Evolutionary conservation across 64 coral and sea anemone genomes (phyloP), one percentile per base, ranked within the genome.

Genomic region (Porites lutea): DNA sequence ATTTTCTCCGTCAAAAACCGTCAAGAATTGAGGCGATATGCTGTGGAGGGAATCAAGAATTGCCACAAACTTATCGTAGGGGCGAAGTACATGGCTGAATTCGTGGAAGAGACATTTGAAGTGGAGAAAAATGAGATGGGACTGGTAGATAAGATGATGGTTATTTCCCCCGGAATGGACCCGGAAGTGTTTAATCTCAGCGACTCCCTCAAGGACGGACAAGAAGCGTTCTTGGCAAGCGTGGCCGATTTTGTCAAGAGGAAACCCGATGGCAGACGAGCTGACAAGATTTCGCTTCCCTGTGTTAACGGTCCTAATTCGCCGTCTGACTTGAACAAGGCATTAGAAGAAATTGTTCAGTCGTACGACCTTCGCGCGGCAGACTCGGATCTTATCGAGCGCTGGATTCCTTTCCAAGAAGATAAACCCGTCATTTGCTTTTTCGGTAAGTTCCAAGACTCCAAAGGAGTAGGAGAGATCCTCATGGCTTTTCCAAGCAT

Each of bases 391-490:
- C 90, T 98, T 14, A 58, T 61, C 13, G 94, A 93, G 37, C 90
- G 96, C 22, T 98, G 96, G 94, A 65, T 82, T 65, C 90, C 94
- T 13, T 72, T 93, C 44, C 48, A 95, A 83, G 88, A 96, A n/a
- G 83, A 88, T 23, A 90, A 98, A 22, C 88, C 91, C 19, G 57
- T 96, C 18, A 93, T 98, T 23, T 96, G 94, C 70, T 98, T 88
- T 16, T 98, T 98, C 79, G 96, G 96, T 4, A 96, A 88, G 59
- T 93, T 98, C 59, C 90, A 93, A 14, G 96, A 98, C 57, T 96
- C 96, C 44, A 98, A 96, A 80, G 96, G 96, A 19, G 96, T 98
- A 1, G 94, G 96, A 4, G 96, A 98, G 51, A 67, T 98, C 3
- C 78, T 98, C 3, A 90, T 91, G 16, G 91, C 94, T n/a, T 93